These are phyloP conservation scores for Pocillopora damicornis DNA, from an alignment of 64 coral and sea anemone genomes.

Conservation along the genomic window DNA sequence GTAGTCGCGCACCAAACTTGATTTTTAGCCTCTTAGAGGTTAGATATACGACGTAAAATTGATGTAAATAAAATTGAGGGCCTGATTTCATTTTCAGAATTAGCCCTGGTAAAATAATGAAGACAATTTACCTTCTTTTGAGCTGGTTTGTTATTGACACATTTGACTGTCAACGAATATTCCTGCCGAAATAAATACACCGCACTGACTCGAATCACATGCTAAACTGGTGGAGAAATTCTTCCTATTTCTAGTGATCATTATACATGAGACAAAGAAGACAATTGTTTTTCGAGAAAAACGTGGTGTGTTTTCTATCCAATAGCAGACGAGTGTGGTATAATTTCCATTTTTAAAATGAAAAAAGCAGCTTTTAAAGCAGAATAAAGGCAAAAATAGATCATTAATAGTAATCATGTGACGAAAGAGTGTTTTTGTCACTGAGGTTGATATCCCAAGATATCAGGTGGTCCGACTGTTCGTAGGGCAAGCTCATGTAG, in stretches of 20 bases:
- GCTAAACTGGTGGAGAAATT: not conserved
- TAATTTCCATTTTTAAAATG: not conserved
- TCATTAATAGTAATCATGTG: not conserved
- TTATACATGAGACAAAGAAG: not conserved
- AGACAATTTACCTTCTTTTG: not conserved
- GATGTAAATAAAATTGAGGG: no score
- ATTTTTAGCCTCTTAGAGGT: no score
- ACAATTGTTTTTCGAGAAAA: not conserved
- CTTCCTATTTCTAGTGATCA: not conserved
- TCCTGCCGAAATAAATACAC: not conserved
- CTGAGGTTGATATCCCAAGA: no score
- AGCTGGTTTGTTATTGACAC: not conserved
- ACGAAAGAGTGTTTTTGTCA: not conserved
- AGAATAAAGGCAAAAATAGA: not conserved
- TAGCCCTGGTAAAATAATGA: not conserved
- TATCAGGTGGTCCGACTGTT: no score
- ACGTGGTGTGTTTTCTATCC: not conserved
- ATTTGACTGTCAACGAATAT: not conserved
- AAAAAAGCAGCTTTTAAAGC: not conserved
- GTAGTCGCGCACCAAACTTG: no score
- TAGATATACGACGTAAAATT: no score
- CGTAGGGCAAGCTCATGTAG: no score
- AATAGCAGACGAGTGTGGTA: not conserved
- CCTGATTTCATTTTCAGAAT: no score
- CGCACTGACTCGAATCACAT: not conserved